Conservation (phyloP, 2,113 vertebrate species). For the Hippocampus comes region DNA sequence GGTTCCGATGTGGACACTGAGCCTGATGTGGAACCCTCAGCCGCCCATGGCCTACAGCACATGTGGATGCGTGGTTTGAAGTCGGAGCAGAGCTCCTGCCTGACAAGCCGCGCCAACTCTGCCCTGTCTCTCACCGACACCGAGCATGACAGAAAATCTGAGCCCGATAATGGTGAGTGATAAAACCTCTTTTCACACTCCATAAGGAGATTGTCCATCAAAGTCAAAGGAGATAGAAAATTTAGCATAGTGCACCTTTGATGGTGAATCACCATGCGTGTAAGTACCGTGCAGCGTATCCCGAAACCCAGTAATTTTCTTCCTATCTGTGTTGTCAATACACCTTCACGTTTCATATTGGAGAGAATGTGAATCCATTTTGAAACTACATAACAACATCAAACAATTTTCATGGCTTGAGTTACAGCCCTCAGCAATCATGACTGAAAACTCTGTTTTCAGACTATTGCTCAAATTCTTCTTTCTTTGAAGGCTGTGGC, state of each 20-base stretch:
- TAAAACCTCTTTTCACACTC: slow-evolving; percentile 7
- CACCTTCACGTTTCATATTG: slow-evolving; percentile 14
- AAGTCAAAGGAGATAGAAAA: background rate
- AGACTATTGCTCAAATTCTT: slow-evolving; percentile 37
- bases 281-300: background rate
- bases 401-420: slow-evolving; percentile 31
- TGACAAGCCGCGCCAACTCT: slow-evolving; percentile 93
- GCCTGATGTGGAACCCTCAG: slow-evolving; percentile 84
- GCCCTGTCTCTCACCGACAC: slow-evolving; percentile 93
- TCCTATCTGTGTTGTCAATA: slow-evolving; percentile 6
- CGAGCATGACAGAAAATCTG: slow-evolving; percentile 93
- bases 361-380: slow-evolving; percentile 13
- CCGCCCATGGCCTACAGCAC: slow-evolving; percentile 82
- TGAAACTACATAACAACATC: slow-evolving; percentile 40
- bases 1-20: slow-evolving; percentile 88
- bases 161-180: slow-evolving; percentile 90
- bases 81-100: slow-evolving; percentile 90
- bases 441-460: slow-evolving; percentile 38
- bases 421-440: slow-evolving; percentile 37
- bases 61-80: slow-evolving; percentile 94
- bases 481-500: slow-evolving; percentile 50
- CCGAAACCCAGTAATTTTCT: slow-evolving; percentile 7
- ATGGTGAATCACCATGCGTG: slow-evolving; percentile 16
- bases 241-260: slow-evolving; percentile 14
- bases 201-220: slow-evolving; percentile 14